Base-by-base conservation (phyloP, 2,797 vertebrate species). In the Aldrovandia affinis region DNA sequence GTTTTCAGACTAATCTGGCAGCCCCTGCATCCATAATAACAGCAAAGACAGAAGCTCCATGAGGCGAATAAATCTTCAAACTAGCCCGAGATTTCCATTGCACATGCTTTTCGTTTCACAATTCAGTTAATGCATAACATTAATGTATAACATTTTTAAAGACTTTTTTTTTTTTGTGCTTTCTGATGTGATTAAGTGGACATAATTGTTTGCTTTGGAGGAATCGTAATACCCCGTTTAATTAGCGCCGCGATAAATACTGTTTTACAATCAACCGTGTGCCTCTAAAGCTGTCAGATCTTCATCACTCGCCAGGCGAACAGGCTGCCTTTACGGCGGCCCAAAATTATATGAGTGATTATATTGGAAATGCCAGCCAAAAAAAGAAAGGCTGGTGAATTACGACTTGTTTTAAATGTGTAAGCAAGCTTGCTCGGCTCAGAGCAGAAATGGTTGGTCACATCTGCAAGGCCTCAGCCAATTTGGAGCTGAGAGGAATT, bases 161-260 rank as follows among this genome's bases (percentile, higher is more conserved):
- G n/a, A n/a, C n/a, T n/a, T n/a, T n/a, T n/a, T n/a, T n/a, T n/a
- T n/a, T 30, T 94, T 94, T 96, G 96, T 95, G 92, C 93, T 93
- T 94, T 90, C 92, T 92, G 93, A 95, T 96, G 95, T 95, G 95
- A 96, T 96, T 95, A 95, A 96, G 94, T 96, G 95, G 94, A 89
- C 90, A 91, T 95, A 96, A 96, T 94, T 97, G 95, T 97, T 97
- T 96, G 94, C 96, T 96, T 96, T 97, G 95, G 95, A 96, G 92
- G 91, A 92, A 96, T 95, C 94, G 93, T 93, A 94, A 92, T 95
- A 92, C 92, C 94, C 92, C 93, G 94, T 94, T 95, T 96, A 96
- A 97, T 98, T 97, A 97, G 95, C 94, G 94, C 93, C 90, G 93
- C 92, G 96, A 96, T 96, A 96, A 97, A 97, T 96, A 96, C 92